Evolutionary conservation across 2,797 vertebrate genomes (phyloP), one percentile per base, ranked within the genome.

Genomic region (Lerista edwardsae): DNA sequence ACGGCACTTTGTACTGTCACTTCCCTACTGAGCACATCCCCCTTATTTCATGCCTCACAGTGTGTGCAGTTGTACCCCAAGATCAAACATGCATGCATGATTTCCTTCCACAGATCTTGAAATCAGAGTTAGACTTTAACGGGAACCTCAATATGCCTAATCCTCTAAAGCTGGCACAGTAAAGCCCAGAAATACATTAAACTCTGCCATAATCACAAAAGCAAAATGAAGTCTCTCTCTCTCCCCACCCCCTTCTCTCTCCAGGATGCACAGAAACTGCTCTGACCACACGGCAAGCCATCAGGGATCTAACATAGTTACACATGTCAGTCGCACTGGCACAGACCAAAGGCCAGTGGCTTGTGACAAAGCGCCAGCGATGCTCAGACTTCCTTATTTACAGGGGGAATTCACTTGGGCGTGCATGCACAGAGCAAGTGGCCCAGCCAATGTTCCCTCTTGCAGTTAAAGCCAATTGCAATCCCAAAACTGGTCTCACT

Each of bases 91-190:
- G 86, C 88, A 87, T 80, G 92, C 90, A 91, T 90, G 92, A 92
- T 93, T 95, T 94, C 91, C 92, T 85, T 93, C 94, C 91, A 93
- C 92, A 92, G 92, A 93, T 94, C 91, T 92, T 91, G 90, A 94
- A 94, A 81, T 93, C 92, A 92, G 90, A 82, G 90, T 94, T 93
- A 90, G 69, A 91, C 92, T 92, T 94, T 93, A 94, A 94, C 88
- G 91, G 88, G 90, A 93, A 91, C 82, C 92, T 92, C 92, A 88
- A 86, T 90, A 90, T 90, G 71, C 75, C 87, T 89, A 89, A 90
- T 86, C 90, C 79, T 85, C 79, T 84, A 88, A 87, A 92, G 90
- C 81, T 88, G 75, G 87, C 88, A 85, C 79, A 44, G 87, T 31
- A 86, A 90, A 61, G 82, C 69, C 84, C 90, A 87, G 84, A 90